These are phyloP conservation scores for Hippasteria phrygiana DNA, from an alignment of 53 echinoderm and acorn worm species.

Conservation along the genomic window DNA sequence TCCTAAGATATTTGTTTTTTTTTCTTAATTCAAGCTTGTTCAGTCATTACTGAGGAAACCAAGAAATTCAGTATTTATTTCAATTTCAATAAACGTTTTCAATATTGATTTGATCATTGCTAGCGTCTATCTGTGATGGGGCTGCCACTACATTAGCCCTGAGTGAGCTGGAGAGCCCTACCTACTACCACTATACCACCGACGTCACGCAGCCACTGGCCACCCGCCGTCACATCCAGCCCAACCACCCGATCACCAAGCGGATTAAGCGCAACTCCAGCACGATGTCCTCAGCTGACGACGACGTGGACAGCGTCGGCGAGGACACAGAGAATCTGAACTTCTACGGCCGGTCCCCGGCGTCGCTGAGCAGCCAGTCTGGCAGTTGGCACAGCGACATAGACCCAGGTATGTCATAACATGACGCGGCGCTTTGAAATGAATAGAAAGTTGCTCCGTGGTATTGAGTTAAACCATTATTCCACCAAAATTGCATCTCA, in stretches of 20 bases:
- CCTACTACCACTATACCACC: constrained; percentile 83
- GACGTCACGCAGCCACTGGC: constrained; percentile 68
- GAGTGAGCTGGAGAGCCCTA: constrained; percentile 81
- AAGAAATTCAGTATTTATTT: too few species aligned
- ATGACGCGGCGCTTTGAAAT: not conserved
- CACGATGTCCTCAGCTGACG: constrained; percentile 91
- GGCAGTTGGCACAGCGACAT: constrained; percentile 98
- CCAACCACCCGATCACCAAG: constrained; percentile 77
- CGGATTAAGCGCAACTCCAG: constrained; percentile 96
- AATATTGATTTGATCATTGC: not conserved
- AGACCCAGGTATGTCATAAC: constrained; percentile 76
- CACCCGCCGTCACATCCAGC: constrained; percentile 71
- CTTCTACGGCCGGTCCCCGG: constrained; percentile 91
- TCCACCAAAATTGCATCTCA: too few species aligned
- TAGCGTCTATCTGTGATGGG: constrained; percentile 74
- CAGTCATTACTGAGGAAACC: too few species aligned
- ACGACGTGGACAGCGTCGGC: constrained; percentile 94
- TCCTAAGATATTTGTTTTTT: too few species aligned
- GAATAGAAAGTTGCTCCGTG: not conserved
- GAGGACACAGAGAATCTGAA: constrained; percentile 87
- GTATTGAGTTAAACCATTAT: too few species aligned
- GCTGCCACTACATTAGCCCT: constrained; percentile 61
- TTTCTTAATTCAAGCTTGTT: too few species aligned
- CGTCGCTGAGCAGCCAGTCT: constrained; percentile 94
- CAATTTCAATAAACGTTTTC: too few species aligned